Percentiles rank a stretch among this genome's conserved stretches.
Evolutionary conservation across 2,113 vertebrate species (phyloP).

Genomic region (Amazona guildingii): DNA sequence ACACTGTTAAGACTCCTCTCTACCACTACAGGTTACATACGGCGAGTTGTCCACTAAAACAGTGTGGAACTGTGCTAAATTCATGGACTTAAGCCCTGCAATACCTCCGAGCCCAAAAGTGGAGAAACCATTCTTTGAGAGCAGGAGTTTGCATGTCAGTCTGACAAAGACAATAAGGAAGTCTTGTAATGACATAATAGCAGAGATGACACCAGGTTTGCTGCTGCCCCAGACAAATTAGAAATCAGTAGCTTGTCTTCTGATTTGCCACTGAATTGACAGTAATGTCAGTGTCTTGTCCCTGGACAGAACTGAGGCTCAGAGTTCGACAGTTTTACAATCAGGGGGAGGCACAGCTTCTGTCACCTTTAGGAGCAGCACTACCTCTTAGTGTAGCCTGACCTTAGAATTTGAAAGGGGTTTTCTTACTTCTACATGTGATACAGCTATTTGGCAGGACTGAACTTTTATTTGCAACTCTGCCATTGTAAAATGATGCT

Average conservation of each 20-base stretch:
- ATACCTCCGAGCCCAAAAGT: not conserved
- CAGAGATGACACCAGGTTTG: not conserved
- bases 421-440: not conserved
- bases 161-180: not conserved
- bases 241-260: not conserved
- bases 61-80: not conserved
- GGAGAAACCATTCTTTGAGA: not conserved
- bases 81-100: not conserved
- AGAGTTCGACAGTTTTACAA: not conserved
- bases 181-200: not conserved
- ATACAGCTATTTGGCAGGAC: not conserved
- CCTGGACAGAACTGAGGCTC: accelerated
- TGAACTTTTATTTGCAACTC: not conserved
- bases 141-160: not conserved
- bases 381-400: accelerated
- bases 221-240: not conserved
- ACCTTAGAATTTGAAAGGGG: not conserved
- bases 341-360: not conserved
- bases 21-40: not conserved
- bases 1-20: not conserved
- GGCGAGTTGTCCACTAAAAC: not conserved
- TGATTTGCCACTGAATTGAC: not conserved
- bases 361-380: accelerated
- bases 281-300: accelerated
- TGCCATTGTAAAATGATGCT: not conserved